A percentile compares a stretch with the other conserved stretches of the same genome.
phyloP scores from a whole-genome alignment of 92 coral and sea anemone species.

The Chrysogorgia sp. region DNA sequence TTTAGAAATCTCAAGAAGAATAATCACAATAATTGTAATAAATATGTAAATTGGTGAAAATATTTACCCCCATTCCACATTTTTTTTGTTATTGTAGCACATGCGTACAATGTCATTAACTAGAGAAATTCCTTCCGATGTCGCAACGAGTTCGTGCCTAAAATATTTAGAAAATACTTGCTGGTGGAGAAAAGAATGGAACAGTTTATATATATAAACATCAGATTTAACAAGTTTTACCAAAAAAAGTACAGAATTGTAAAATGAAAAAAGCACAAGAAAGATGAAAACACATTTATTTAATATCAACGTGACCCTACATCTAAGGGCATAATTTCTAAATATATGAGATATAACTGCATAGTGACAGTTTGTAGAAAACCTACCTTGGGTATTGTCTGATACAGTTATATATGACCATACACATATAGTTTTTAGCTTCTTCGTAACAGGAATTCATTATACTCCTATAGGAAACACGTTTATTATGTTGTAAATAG shows the following conservation, averaged over 20 bases:
- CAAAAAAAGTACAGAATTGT: background rate
- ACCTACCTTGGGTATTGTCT: slow-evolving; percentile 63
- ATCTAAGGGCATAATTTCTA: too few species aligned
- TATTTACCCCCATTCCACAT: slow-evolving; percentile 93
- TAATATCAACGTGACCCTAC: background rate
- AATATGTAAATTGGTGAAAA: background rate
- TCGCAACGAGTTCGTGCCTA: slow-evolving; percentile 66
- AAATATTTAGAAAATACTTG: background rate
- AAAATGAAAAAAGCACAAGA: background rate
- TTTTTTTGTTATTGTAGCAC: slow-evolving; percentile 68
- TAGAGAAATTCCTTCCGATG: slow-evolving; percentile 65
- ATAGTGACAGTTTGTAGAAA: background rate
- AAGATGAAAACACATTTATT: background rate
- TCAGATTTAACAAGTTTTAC: background rate
- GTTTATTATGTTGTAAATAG: background rate
- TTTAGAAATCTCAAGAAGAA: background rate
- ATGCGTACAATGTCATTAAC: slow-evolving; percentile 75
- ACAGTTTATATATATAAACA: background rate
- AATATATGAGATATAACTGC: too few species aligned
- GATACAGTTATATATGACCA: slow-evolving; percentile 90
- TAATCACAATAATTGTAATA: background rate
- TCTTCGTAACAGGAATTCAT: slow-evolving; percentile 59
- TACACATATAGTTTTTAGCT: slow-evolving; percentile 80
- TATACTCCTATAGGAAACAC: slow-evolving; percentile 53
- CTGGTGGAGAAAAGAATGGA: background rate